Base-by-base conservation (phyloP, 2,888 invertebrate species). In the Frankliniella fusca region DNA sequence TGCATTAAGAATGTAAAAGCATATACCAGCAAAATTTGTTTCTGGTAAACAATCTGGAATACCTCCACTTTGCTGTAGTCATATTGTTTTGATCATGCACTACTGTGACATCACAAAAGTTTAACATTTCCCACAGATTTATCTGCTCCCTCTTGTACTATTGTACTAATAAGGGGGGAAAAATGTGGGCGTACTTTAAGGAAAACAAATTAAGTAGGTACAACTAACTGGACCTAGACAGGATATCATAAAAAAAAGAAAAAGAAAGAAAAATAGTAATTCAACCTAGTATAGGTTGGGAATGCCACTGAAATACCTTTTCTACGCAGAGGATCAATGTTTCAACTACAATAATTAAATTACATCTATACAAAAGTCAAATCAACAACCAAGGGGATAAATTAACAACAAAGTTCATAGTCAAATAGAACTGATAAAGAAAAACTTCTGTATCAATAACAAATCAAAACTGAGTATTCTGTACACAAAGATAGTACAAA, bases 331-430 rank as follows among this genome's bases (percentile, higher is more conserved):
- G 54, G 54, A 54, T 54, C 15, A 54, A 54, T 54, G 7, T 23
- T 76, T 12, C 70, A 27, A 23, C 70, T 27, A 76, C 70, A 8
- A 76, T 23, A 23, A 23, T 76, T 76, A 76, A 23, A 27, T 76
- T 76, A 76, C 23, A 76, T 27, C 23, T 23, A 23, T 76, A 12
- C 27, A 76, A 76, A 27, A 76, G 70, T 76, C 70, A 76, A 76
- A 76, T 76, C 70, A 76, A 76, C 70, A 76, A 76, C 27, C 70
- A 76, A 27, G 12, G 27, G 70, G 70, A 76, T 76, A 76, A 76
- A 76, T 76, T 27, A 76, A 76, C 27, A 76, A 76, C 70, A 76
- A 76, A 27, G 70, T 76, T 76, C 27, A 76, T 27, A 76, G 70
- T 76, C 70, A 76, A 76, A 23, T 12, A 23, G 70, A 76, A 27